Base-by-base conservation (phyloP, 92 coral and sea anemone species). In the Pocillopora grandis region DNA sequence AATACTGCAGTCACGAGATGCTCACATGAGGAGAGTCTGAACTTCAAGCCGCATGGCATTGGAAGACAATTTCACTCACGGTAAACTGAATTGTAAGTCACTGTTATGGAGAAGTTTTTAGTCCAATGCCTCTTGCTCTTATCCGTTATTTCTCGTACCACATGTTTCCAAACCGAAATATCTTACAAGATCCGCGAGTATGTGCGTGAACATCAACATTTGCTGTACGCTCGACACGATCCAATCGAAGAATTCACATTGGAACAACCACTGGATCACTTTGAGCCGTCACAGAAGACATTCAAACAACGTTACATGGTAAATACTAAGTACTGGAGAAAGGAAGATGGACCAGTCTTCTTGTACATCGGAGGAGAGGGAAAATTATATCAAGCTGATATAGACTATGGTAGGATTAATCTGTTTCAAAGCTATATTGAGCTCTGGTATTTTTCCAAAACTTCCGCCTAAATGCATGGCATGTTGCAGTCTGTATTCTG, bases 321-420 rank as follows among this genome's bases (percentile, higher is more conserved):
- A 16, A 90, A 90, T 72, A 66, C 69, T 9, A 87, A 76, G 14
- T 92, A 89, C 77, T 92, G 93, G 95, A 84, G 64, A 11, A 81
- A 85, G 48, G 68, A 83, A 9, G 74, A 90, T 68, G 95, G 95
- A 0, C 93, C 95, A 12, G 91, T 92, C 55, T 86, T 92, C 72
- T 75, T 92, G 72, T 92, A 92, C 71, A 86, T 92, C 64, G 95
- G 95, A 1, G 95, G 95, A 20, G 95, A 92, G 58, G 82, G 55
- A 20, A 66, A 48, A 7, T 77, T 92, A 20, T 71, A 74, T 37
- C 86, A 83, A 1, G 76, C 16, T 11, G 84, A 17, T 33, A 90
- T 92, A 11, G 88, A 87, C 75, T 89, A 81, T 65, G 95, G 95
- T 92, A 60, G 23, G 78, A 49, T 9, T 23, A 48, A 10, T 66